These are phyloP conservation scores for Crocodylus rhombifer DNA, from an alignment of 2,797 vertebrate genomes.

Conservation along the genomic window DNA sequence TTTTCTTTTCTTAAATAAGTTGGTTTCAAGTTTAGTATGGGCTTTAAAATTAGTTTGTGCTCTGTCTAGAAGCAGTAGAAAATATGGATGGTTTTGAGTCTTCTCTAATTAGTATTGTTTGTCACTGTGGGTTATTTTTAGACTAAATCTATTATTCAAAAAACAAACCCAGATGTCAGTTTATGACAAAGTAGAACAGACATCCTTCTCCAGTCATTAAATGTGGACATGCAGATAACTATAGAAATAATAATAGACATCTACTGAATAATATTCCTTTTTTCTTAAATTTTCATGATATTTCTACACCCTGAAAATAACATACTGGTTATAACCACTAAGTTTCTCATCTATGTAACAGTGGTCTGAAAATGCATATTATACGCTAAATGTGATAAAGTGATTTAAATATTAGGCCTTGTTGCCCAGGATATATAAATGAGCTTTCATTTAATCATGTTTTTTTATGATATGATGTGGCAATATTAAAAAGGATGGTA, in stretches of 20 bases:
- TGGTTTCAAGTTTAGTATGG: neutral
- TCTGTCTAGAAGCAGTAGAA: neutral
- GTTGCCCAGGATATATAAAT: neutral
- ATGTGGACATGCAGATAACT: neutral
- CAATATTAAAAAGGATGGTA: neutral
- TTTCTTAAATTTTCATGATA: neutral
- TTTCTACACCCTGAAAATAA: neutral
- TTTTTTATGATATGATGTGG: neutral
- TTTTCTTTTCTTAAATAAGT: accelerated
- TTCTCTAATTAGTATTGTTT: neutral
- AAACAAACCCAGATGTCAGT: neutral
- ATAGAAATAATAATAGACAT: neutral
- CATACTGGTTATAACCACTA: neutral
- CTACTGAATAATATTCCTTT: neutral
- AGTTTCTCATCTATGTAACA: neutral
- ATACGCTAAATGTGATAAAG: neutral
- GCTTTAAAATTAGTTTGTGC: neutral
- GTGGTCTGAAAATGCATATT: neutral
- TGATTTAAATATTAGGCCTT: neutral
- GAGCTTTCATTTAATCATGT: neutral
- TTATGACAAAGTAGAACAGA: neutral
- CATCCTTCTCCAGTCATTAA: neutral
- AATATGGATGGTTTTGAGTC: neutral
- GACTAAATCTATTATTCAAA: neutral
- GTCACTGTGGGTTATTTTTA: neutral